Conservation (phyloP, 1,140 invertebrate species). For the Drosophila leontia region DNA sequence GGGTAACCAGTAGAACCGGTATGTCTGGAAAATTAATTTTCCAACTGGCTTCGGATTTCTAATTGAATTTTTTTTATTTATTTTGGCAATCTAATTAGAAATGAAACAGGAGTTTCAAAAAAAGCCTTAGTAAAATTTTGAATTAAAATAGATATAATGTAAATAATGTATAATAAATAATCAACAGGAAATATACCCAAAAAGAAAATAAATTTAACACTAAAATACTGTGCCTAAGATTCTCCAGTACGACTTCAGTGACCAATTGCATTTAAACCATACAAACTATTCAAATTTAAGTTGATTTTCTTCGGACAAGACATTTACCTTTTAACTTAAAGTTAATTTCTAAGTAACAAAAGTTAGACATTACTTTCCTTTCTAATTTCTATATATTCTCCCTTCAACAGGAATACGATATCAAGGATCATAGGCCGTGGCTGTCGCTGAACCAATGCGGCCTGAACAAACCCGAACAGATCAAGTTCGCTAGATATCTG, state of each 20-base stretch:
- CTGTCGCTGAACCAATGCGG: conserved; percentile 81
- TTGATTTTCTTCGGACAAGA: neutral
- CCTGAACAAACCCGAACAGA: conserved; percentile 83
- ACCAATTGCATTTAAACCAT: neutral
- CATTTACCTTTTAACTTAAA: neutral
- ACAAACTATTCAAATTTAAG: neutral
- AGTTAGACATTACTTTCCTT: neutral
- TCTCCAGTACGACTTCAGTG: neutral
- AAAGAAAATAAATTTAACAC: too few relatives aligned
- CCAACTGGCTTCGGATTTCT: conserved; percentile 9
- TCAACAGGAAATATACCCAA: neutral
- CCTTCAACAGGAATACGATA: conserved; percentile 73
- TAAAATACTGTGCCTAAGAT: neutral
- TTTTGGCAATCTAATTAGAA: neutral
- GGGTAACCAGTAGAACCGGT: conserved; percentile 26
- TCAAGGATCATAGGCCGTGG: conserved; percentile 84
- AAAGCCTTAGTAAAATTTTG: neutral
- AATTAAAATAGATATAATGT: too few relatives aligned
- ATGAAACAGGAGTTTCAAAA: neutral
- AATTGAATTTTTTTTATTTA: conserved; percentile 13
- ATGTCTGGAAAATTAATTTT: conserved; percentile 31
- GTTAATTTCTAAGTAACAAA: neutral
- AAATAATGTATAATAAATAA: neutral
- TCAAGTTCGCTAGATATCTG: conserved; percentile 84
- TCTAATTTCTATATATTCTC: neutral